Percentiles rank a stretch among this genome's conserved stretches.
These are phyloP conservation scores for Drosophila lacertosa DNA, from an alignment of 1,140 invertebrate genomes.

Conservation along the genomic window DNA sequence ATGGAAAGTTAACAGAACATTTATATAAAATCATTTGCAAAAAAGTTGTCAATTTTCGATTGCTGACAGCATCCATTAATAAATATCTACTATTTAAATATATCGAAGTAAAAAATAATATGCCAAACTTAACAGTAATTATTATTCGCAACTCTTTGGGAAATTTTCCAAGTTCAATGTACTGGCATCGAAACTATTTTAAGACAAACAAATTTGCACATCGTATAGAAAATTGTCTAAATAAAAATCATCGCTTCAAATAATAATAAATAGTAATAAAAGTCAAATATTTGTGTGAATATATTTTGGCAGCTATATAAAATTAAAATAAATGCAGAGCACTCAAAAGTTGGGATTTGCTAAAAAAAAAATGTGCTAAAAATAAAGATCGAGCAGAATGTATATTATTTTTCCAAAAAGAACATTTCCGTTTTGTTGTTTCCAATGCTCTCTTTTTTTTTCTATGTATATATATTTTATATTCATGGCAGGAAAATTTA, in stretches of 20 bases:
- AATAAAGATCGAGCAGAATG: slow-evolving; percentile 50
- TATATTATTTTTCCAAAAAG: slow-evolving; percentile 52
- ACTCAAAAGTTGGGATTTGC: slow-evolving; percentile 34
- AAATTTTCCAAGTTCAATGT: slow-evolving; percentile 17
- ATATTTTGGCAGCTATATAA: slow-evolving; percentile 42
- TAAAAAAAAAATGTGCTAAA: slow-evolving; percentile 41
- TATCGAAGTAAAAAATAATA: too few species aligned
- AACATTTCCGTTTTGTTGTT: slow-evolving; percentile 64
- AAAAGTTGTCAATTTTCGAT: background rate
- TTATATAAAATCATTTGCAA: slow-evolving; percentile 7
- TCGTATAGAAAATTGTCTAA: background rate
- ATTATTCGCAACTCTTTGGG: too few species aligned
- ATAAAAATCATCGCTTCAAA: background rate
- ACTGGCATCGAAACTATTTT: slow-evolving; percentile 8
- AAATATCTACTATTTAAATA: too few species aligned
- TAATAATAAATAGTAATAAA: slow-evolving; percentile 30
- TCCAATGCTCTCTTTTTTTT: slow-evolving; percentile 1
- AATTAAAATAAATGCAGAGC: slow-evolving; percentile 51
- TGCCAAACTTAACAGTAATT: too few species aligned
- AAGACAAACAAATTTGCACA: background rate
- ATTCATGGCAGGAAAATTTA: slow-evolving; percentile 7
- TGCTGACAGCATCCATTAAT: too few species aligned
- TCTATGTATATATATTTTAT: slow-evolving; percentile 9
- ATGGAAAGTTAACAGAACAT: background rate
- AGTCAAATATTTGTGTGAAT: slow-evolving; percentile 21